Evolutionary conservation across 1,140 invertebrate species (phyloP), one percentile per base, ranked within the genome.

Genomic region (Bacillus rossius): DNA sequence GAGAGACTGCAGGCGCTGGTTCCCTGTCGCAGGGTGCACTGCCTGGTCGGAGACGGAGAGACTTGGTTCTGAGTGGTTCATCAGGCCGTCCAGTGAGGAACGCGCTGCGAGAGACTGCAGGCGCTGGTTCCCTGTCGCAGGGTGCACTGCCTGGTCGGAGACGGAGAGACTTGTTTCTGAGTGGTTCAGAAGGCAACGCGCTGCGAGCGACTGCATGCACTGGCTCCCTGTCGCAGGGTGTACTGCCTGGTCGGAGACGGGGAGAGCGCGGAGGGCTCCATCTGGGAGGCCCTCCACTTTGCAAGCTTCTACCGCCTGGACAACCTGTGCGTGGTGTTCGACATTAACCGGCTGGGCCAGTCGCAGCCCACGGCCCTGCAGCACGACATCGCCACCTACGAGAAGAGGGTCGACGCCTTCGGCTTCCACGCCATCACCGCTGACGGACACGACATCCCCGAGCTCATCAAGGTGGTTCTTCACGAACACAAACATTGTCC

Each of bases 251-350:
- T 99, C 60, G 98, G 98, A 45, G 98, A 99, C 80, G 97, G 98
- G 19, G 98, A 99, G 78, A 90, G 92, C 67, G 94, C 95, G 1
- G 98, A 99, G 79, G 98, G 98, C 60, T 96, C 94, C 14, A 86
- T 99, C 60, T 99, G 97, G 97, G 97, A 99, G 78, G 96, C 96
- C 0, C 77, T 99, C 41, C 84, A 94, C 66, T 99, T 99, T 77
- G 91, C 94, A 40, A 89, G 90, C 48, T 82, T 89, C 70, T 99
- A 99, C 75, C 93, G 96, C 56, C 81, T 99, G 25, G 94, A 99
- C 74, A 99, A 99, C 78, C 78, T 99, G 3, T 93, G 94, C 49
- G 93, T 94, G 16, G 94, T 99, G 68, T 93, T 99, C 70, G 98
- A 99, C 73, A 84, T 99, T 13, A 99, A 99, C 75, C 84, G 97